Percentiles rank a stretch among this genome's conserved stretches.
Conservation (phyloP, 2,797 vertebrate species). For the Eospalax fontanierii region DNA sequence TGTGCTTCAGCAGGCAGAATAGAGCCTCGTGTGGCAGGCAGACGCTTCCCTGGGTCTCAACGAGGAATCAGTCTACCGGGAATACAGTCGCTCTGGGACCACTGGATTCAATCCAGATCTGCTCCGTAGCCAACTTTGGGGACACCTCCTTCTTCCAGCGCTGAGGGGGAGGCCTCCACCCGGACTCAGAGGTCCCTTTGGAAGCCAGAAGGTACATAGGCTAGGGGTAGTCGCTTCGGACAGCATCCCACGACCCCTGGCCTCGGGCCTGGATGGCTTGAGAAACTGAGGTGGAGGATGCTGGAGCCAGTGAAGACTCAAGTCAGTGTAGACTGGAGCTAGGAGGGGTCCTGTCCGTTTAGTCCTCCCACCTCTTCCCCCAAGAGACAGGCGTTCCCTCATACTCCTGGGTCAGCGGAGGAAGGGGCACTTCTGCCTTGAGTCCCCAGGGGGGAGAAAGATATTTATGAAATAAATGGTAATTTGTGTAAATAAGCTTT, state of each 20-base stretch:
- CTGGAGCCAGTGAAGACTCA: background rate
- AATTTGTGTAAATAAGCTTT: conserved; percentile 99
- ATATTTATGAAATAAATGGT: conserved; percentile 99
- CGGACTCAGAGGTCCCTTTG: background rate
- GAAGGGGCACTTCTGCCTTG: conserved; percentile 78
- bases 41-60: conserved; percentile 57
- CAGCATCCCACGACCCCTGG: background rate
- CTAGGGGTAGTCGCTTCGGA: background rate
- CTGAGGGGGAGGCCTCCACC: conserved; percentile 11
- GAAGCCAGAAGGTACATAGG: conserved; percentile 45
- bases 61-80: conserved; percentile 9
- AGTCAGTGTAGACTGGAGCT: conserved; percentile 64
- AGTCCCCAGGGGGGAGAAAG: conserved; percentile 86
- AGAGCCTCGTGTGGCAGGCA: background rate
- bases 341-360: conserved; percentile 27
- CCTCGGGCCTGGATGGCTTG: background rate
- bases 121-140: conserved; percentile 28
- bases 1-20: conserved; percentile 63
- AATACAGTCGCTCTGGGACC: conserved; percentile 46
- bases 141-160: background rate
- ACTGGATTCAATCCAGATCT: conserved; percentile 52
- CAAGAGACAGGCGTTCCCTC: conserved; percentile 55
- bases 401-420: conserved; percentile 57
- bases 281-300: conserved; percentile 16
- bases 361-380: conserved; percentile 17